These are phyloP conservation scores for Acleris literana DNA, from an alignment of 2,888 invertebrate species.

Conservation along the genomic window DNA sequence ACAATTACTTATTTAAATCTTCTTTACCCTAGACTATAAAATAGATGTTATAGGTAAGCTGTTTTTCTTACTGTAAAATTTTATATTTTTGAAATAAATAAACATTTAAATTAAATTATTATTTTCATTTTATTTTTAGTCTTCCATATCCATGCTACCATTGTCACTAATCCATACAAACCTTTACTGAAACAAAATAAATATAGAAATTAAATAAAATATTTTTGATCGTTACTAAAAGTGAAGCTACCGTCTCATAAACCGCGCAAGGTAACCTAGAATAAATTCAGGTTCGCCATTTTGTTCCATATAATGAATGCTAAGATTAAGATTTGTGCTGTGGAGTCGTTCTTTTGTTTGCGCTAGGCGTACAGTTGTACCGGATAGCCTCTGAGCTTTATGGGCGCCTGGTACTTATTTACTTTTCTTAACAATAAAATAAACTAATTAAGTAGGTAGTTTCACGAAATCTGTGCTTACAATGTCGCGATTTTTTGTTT, in stretches of 20 bases:
- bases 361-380: slow-evolving; percentile 64
- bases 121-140: too few species aligned
- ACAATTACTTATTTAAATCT: too few species aligned
- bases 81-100: too few species aligned
- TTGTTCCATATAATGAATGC: slow-evolving; percentile 76
- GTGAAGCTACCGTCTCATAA: slow-evolving; percentile 67
- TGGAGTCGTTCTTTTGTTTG: slow-evolving; percentile 76
- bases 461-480: too few species aligned
- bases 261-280: slow-evolving; percentile 65
- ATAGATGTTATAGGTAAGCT: too few species aligned
- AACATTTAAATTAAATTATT: too few species aligned
- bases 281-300: slow-evolving; percentile 81
- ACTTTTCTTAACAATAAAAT: background rate
- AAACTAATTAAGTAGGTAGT: background rate
- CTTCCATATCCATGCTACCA: too few species aligned
- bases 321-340: slow-evolving; percentile 82
- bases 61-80: too few species aligned
- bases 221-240: slow-evolving; percentile 12
- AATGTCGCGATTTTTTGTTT: too few species aligned
- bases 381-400: slow-evolving; percentile 3
- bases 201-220: background rate
- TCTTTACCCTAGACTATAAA: too few species aligned
- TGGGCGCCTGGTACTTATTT: background rate
- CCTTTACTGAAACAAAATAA: background rate
- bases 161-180: too few species aligned